These are phyloP conservation scores for Apogon hyalosoma DNA, from an alignment of 2,797 vertebrate species.

Conservation along the genomic window DNA sequence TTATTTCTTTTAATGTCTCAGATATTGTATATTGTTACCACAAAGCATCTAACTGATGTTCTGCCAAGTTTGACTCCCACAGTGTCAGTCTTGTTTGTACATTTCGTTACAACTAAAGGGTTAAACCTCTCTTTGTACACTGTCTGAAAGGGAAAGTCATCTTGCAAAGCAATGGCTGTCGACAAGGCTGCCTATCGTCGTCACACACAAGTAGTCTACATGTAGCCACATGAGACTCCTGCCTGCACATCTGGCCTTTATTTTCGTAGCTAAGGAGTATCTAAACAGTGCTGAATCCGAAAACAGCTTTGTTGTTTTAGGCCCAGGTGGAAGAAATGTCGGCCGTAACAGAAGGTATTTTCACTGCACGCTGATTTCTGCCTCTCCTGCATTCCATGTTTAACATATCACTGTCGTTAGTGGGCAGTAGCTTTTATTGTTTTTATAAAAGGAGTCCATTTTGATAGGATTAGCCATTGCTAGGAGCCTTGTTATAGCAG, in stretches of 20 bases:
- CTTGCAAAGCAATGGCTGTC: conserved; percentile 75
- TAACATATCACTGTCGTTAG: conserved; percentile 81
- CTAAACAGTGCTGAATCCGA: conserved; percentile 79
- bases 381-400: conserved; percentile 78
- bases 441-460: conserved; percentile 84
- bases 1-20: conserved; percentile 29
- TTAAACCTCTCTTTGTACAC: conserved; percentile 79
- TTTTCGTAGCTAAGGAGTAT: conserved; percentile 84
- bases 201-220: conserved; percentile 76
- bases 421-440: conserved; percentile 78
- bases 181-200: conserved; percentile 72
- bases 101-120: conserved; percentile 67
- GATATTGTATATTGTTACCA: conserved; percentile 38
- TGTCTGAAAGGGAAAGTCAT: conserved; percentile 82
- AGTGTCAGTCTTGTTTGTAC: conserved; percentile 66
- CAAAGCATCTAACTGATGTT: conserved; percentile 45
- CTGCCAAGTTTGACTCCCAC: conserved; percentile 64
- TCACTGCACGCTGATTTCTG: conserved; percentile 67
- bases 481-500: conserved; percentile 81
- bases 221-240: conserved; percentile 82
- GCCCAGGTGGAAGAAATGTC: conserved; percentile 82
- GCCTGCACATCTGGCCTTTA: conserved; percentile 83
- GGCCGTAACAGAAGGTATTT: conserved; percentile 60
- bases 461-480: conserved; percentile 86
- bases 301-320: conserved; percentile 83